Evolutionary conservation across 1,140 invertebrate species (phyloP).

Genomic region (Apis florea): DNA sequence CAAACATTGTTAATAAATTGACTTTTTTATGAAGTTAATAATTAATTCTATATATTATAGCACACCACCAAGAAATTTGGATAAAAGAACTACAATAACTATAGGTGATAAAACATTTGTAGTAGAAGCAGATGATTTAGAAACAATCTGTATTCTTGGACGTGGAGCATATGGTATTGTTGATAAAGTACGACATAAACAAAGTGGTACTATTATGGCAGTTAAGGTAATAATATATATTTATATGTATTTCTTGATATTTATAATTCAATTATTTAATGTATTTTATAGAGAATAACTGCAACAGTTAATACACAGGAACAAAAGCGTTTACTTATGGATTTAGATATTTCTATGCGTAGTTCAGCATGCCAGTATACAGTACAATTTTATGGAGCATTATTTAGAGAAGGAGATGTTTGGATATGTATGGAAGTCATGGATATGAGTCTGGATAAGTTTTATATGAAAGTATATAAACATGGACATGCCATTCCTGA

Average conservation of each 20-base stretch:
- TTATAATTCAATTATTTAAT: conserved; percentile 3
- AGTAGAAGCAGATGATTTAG: conserved; percentile 95
- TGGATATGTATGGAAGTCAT: conserved; percentile 99
- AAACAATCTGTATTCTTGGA: conserved; percentile 93
- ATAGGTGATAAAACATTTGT: conserved; percentile 92
- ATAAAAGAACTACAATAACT: conserved; percentile 92
- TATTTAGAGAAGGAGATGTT: conserved; percentile 97
- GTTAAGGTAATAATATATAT: conserved; percentile 88
- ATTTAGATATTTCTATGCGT: conserved; percentile 96
- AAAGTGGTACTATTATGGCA: conserved; percentile 94
- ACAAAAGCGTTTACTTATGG: conserved; percentile 96
- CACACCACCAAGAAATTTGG: conserved; percentile 89
- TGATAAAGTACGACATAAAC: conserved; percentile 96
- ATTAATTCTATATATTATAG: conserved; percentile 77
- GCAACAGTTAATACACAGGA: conserved; percentile 96
- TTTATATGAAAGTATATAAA: conserved; percentile 93
- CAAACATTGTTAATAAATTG: background rate
- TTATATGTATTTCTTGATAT: background rate
- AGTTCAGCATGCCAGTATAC: conserved; percentile 98
- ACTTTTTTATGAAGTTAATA: background rate
- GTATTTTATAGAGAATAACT: conserved; percentile 89
- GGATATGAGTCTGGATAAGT: conserved; percentile 98
- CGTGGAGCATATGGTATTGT: conserved; percentile 98
- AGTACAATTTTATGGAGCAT: conserved; percentile 98
- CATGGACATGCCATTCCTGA: conserved; percentile 92